A percentile compares a stretch with the other conserved stretches of the same genome.
Conservation (phyloP, 2,113 vertebrate genomes). For the Dromiciops gliroides region DNA sequence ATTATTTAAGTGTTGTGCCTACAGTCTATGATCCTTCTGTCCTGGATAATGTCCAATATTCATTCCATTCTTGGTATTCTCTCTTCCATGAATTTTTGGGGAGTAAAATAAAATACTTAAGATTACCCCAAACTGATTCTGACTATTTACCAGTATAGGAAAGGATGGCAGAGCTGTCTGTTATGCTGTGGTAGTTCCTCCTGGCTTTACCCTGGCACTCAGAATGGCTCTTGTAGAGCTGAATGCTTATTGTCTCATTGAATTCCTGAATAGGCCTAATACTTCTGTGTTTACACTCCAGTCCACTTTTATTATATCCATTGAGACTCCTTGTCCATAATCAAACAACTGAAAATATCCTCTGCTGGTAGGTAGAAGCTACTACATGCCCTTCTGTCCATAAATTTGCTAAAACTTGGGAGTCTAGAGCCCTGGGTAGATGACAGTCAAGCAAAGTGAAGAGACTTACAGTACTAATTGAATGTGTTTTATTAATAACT, state of each 20-base stretch:
- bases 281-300: not conserved
- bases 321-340: not conserved
- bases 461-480: not conserved
- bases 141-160: not conserved
- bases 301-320: not conserved
- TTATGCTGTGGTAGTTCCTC: not conserved
- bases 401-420: not conserved
- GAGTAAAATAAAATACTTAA: not conserved
- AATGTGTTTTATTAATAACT: slow-evolving; percentile 29
- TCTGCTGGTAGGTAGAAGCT: not conserved
- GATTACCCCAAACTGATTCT: not conserved
- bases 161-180: not conserved
- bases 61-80: not conserved
- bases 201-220: not conserved
- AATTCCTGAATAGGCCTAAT: not conserved
- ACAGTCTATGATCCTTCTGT: not conserved
- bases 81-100: not conserved
- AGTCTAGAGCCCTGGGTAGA: not conserved
- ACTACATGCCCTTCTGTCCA: not conserved
- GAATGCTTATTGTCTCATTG: not conserved
- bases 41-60: not conserved
- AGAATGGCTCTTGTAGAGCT: not conserved
- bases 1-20: not conserved
- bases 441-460: not conserved
- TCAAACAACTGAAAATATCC: not conserved